Evolutionary conservation across 2,113 vertebrate species (phyloP).

Genomic region (Coptodon bakossiorum): DNA sequence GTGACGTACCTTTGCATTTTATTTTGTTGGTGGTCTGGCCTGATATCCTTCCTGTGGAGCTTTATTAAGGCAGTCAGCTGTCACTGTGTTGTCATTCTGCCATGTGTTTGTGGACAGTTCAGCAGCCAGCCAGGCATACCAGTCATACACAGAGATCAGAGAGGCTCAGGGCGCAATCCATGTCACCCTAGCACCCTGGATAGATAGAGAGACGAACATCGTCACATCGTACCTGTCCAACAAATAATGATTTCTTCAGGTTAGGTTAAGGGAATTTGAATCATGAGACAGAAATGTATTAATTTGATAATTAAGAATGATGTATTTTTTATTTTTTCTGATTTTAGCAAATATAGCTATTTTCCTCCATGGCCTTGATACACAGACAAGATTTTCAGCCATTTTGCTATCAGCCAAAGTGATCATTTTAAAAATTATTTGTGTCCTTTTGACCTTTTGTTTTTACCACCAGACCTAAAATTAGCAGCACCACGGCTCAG

Average conservation of each 20-base stretch:
- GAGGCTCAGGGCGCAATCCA: conserved; percentile 37
- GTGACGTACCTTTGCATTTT: background rate
- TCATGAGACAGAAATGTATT: background rate
- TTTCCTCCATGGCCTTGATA: background rate
- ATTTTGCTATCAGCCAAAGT: background rate
- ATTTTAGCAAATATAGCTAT: background rate
- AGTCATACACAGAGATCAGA: conserved; percentile 47
- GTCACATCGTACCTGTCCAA: conserved; percentile 2
- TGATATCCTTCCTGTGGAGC: background rate
- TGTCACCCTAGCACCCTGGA: conserved; percentile 18
- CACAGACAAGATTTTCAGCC: background rate
- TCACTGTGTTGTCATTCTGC: conserved; percentile 38
- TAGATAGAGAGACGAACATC: background rate
- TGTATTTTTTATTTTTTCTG: background rate
- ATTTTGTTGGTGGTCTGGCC: background rate
- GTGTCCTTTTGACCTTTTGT: background rate
- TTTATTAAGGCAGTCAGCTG: conserved; percentile 53
- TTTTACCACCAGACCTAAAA: background rate
- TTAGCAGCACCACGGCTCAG: background rate
- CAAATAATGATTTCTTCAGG: conserved; percentile 8
- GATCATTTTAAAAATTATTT: background rate
- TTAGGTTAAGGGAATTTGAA: background rate
- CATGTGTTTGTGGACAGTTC: conserved; percentile 34
- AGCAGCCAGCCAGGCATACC: conserved; percentile 23
- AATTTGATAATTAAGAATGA: background rate